Base-by-base conservation (phyloP, 2,797 vertebrate genomes). In the Aphelocoma californica region DNA sequence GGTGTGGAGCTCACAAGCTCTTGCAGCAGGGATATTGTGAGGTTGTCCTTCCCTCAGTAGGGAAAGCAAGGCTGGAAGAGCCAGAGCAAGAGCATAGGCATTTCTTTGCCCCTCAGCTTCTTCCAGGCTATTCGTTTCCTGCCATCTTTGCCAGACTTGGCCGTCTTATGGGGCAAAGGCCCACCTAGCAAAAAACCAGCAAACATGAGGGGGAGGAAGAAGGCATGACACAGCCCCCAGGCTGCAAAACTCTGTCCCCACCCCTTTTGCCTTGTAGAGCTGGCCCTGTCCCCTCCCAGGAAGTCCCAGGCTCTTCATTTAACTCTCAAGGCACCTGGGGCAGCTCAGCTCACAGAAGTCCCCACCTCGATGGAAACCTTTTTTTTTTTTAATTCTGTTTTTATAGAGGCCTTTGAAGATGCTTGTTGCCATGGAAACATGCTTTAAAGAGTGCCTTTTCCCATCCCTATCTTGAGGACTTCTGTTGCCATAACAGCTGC, bases 401-500 rank as follows among this genome's bases (percentile, higher is more conserved):
- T 90, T 40, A 82, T 24, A 77, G 86, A 62, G 45, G 81, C 77
- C 78, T 97, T 96, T 97, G 95, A 97, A 97, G 95, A 96, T 96
- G 58, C 80, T 87, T 88, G 97, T 97, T 97, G 86, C 86, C 66
- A 95, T 97, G 94, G 95, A 94, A 97, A 97, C 96, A 50, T 71
- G 90, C 62, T 94, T 95, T 95, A 96, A 96, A 96, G 94, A 50
- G 48, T 74, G 72, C 51, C 36, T 93, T 92, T 86, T 58, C 77
- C 82, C 71, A 94, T 94, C 85, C 64, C 84, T 88, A 62, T 94
- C 80, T 92, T 72, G 64, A 95, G 83, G 88, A 92, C 87, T 96
- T 86, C 88, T 73, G 96, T 97, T 97, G 90, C 96, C 84, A 92
- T 97, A 97, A 96, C 95, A 95, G 97, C 96, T 18, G 3, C 48